These are phyloP conservation scores for Ammodramus savannarum DNA, from an alignment of 2,113 vertebrate species.

Conservation along the genomic window DNA sequence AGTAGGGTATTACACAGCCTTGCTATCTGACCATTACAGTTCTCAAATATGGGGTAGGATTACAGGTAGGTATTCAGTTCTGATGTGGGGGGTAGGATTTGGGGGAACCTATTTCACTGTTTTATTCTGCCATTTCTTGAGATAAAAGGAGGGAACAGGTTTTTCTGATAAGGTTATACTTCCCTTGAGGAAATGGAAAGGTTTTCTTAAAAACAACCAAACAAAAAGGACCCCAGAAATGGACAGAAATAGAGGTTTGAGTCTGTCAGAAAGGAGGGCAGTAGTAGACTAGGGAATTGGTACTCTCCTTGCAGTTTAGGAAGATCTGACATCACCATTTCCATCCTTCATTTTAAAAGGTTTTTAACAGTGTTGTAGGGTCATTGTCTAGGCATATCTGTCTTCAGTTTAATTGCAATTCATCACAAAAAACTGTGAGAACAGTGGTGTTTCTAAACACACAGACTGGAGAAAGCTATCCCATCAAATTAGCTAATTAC, in stretches of 20 bases:
- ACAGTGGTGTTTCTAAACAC: slow-evolving; percentile 9
- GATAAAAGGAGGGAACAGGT: background rate
- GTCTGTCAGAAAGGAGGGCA: background rate
- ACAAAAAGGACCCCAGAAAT: background rate
- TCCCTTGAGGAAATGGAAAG: background rate
- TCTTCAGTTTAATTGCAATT: background rate
- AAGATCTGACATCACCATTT: background rate
- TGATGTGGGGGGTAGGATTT: accelerated
- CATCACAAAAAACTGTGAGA: background rate
- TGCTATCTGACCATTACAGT: background rate
- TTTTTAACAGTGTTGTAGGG: background rate
- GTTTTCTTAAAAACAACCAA: background rate
- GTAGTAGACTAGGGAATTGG: background rate
- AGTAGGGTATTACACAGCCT: background rate
- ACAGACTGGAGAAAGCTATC: background rate
- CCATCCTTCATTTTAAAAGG: background rate
- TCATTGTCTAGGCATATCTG: background rate
- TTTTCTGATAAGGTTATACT: background rate
- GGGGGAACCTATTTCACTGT: background rate
- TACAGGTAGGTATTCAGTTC: no score
- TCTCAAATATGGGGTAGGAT: background rate
- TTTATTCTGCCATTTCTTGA: background rate
- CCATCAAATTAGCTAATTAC: slow-evolving; percentile 36
- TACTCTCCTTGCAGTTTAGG: background rate
- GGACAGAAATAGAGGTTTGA: background rate